Evolutionary conservation across 2,888 invertebrate species (phyloP).

Genomic region (Clostera curtula): DNA sequence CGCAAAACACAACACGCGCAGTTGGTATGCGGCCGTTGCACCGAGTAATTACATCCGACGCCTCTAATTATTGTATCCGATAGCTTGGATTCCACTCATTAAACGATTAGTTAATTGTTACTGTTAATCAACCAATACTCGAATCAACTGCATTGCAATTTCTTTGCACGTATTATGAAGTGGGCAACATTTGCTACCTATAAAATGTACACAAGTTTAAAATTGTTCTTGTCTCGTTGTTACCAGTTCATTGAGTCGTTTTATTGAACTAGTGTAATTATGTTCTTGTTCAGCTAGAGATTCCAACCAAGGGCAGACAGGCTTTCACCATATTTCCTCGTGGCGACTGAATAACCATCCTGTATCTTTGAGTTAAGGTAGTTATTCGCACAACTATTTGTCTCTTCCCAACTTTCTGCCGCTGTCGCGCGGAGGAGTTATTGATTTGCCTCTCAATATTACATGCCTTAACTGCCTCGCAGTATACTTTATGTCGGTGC

Average conservation of each 20-base stretch:
- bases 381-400: conserved; percentile 32
- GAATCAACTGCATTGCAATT: conserved; percentile 11
- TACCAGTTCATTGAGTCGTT: conserved; percentile 49
- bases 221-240: conserved; percentile 29
- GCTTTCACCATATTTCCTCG: conserved; percentile 63
- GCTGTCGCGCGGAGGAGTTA: conserved; percentile 44
- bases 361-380: conserved; percentile 38
- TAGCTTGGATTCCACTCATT: conserved; percentile 25
- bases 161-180: conserved; percentile 10
- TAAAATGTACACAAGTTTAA: no score
- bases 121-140: conserved; percentile 14
- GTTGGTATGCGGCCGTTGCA: conserved; percentile 32
- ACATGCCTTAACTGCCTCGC: conserved; percentile 33
- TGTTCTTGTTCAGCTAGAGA: conserved; percentile 57
- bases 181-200: no score
- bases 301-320: conserved; percentile 65
- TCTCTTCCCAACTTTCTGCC: conserved; percentile 47
- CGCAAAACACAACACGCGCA: conserved; percentile 36
- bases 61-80: conserved; percentile 38
- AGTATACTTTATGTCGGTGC: conserved; percentile 30
- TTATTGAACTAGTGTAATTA: conserved; percentile 55
- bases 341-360: conserved; percentile 34
- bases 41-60: conserved; percentile 35
- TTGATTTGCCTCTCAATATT: conserved; percentile 45
- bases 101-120: conserved; percentile 15